Conservation (phyloP, 2,797 vertebrate genomes). For the Clamator glandarius region DNA sequence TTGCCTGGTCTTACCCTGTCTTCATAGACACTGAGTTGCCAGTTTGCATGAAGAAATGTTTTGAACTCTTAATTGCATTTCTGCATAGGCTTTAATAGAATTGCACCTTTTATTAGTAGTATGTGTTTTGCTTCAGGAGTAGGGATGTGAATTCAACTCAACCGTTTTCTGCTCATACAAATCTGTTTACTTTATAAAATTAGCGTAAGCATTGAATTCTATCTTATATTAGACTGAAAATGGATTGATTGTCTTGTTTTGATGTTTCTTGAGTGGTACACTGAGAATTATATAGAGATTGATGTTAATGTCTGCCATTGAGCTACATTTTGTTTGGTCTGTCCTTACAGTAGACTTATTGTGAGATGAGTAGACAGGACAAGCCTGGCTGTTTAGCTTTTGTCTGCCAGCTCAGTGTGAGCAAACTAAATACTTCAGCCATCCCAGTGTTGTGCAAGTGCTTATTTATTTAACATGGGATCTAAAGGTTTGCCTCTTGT, state of each 20-base stretch:
- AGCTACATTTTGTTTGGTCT: not conserved
- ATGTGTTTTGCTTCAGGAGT: not conserved
- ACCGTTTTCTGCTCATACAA: not conserved
- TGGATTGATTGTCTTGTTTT: not conserved
- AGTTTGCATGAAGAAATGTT: not conserved
- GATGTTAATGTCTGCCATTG: slow-evolving; percentile 28
- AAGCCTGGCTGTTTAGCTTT: slow-evolving; percentile 45
- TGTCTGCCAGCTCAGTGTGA: slow-evolving; percentile 47
- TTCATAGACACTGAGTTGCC: not conserved
- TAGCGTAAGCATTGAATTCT: not conserved
- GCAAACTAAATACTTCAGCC: slow-evolving; percentile 58
- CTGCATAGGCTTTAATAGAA: not conserved
- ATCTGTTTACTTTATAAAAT: not conserved
- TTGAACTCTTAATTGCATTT: not conserved
- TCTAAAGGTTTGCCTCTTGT: not conserved
- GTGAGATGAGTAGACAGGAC: slow-evolving; percentile 43
- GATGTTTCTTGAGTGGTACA: not conserved
- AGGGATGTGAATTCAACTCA: not conserved
- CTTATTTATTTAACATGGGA: not conserved
- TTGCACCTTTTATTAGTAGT: not conserved
- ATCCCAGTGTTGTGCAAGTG: not conserved
- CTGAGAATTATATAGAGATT: not conserved
- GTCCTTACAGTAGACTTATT: not conserved
- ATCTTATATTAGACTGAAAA: not conserved
- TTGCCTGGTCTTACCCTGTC: fast-evolving